Evolutionary conservation across 2,797 vertebrate genomes (phyloP), one percentile per base, ranked within the genome.

Genomic region (Sitta carolinensis): DNA sequence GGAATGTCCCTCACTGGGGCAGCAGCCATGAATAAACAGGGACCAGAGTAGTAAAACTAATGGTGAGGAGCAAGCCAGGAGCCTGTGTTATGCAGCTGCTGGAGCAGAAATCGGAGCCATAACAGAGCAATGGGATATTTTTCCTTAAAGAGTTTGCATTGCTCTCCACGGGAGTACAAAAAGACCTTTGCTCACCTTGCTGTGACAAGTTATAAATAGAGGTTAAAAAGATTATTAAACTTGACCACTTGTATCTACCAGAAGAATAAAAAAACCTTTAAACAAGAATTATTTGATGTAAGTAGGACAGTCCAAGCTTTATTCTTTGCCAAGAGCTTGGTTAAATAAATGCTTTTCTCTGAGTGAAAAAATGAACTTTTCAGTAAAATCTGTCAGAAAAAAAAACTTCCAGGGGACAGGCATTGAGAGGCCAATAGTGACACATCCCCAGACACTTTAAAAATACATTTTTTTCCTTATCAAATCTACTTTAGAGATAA

Each of bases 31-130:
- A 48, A 34, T n/a, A 91, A 77, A 0, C 38, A 57, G 27, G 42
- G n/a, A 63, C 4, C 30, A 26, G 38, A 50, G 47, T 1, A 87
- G 20, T 43, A 70, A 77, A 92, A 47, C 13, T 23, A 36, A 43
- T 1, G 1, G 30, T 22, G 67, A 89, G 55, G 47, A 84, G 47
- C 8, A 67, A 76, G 23, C 5, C 50, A 75, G 54, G 42, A 75
- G 21, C 32, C 40, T 0, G 0, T 14, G 29, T 45, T 0, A 0
- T 45, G 74, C n/a, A 74, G 83, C 57, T 55, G 58, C 57, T 80
- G 73, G 50, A 47, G 61, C 48, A 91, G 51, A 77, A 10, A 68
- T 45, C 45, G 72, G 32, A 88, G 42, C 70, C 61, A 3, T 29
- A 30, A 36, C 15, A 52, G 13, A 40, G 16, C 1, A 1, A 4